These are phyloP conservation scores for Machaerirhynchus nigripectus DNA, from an alignment of 2,113 vertebrate genomes.

Conservation along the genomic window DNA sequence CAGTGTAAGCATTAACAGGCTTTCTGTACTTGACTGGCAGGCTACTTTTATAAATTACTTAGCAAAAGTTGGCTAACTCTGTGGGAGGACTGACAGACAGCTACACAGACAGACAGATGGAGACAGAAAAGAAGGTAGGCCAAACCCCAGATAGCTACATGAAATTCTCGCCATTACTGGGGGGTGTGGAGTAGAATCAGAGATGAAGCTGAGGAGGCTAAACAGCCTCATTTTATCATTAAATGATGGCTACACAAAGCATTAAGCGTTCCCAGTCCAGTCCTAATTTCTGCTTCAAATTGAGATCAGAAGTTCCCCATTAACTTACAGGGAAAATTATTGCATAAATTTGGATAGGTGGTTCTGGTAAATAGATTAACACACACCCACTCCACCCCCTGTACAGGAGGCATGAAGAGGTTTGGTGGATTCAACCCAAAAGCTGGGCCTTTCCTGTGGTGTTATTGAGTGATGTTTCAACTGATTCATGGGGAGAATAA, in stretches of 20 bases:
- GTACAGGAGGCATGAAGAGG: not conserved
- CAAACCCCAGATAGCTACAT: not conserved
- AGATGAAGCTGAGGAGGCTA: not conserved
- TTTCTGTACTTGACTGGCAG: not conserved
- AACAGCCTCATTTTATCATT: not conserved
- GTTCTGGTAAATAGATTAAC: not conserved
- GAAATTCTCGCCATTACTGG: not conserved
- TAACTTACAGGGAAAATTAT: not conserved
- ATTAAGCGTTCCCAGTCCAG: not conserved
- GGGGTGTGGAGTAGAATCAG: not conserved
- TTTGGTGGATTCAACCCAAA: not conserved
- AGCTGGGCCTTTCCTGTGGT: not conserved
- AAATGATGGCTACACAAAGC: not conserved
- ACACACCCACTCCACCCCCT: not conserved
- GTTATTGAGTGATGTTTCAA: not conserved
- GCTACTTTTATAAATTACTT: not conserved
- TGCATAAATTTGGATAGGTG: not conserved
- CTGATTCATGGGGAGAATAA: not conserved
- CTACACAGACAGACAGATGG: not conserved
- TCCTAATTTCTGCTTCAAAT: not conserved
- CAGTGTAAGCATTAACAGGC: not conserved
- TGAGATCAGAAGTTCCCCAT: not conserved
- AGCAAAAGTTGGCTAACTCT: not conserved
- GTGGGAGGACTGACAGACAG: not conserved
- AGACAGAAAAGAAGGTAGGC: not conserved